Evolutionary conservation across 2,113 vertebrate species (phyloP).

Genomic region (Amazona guildingii): DNA sequence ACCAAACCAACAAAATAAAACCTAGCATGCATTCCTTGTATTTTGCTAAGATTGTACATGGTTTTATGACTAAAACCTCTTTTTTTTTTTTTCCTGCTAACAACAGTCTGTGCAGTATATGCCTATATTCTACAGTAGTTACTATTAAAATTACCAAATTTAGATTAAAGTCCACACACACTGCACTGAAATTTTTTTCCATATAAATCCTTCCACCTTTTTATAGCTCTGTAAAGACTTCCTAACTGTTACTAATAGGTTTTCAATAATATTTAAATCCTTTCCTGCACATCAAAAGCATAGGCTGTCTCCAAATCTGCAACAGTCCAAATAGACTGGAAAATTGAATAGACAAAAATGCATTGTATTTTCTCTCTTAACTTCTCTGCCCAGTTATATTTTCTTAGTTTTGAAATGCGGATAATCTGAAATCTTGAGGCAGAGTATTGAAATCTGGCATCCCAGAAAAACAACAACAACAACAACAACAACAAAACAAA

Average conservation of each 20-base stretch:
- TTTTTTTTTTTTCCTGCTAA: background rate
- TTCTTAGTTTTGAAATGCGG: background rate
- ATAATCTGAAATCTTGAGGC: background rate
- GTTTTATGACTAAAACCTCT: background rate
- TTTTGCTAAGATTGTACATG: background rate
- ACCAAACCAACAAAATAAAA: background rate
- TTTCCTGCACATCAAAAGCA: conserved; percentile 4
- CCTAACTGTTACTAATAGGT: conserved; percentile 35
- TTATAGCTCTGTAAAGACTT: background rate
- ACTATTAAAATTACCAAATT: background rate
- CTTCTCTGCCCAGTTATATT: background rate
- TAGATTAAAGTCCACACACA: background rate
- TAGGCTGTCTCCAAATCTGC: background rate
- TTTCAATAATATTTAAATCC: conserved; percentile 64
- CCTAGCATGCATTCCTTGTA: background rate
- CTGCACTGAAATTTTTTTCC: background rate
- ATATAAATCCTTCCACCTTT: background rate
- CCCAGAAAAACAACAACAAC: no score
- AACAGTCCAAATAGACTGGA: background rate
- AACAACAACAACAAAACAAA: no score
- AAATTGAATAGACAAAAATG: background rate
- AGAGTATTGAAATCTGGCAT: background rate
- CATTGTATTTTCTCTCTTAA: background rate
- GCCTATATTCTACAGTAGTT: background rate
- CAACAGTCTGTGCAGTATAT: background rate